phyloP scores from a whole-genome alignment of 2,797 vertebrate species.

The Sebastes elongatus region DNA sequence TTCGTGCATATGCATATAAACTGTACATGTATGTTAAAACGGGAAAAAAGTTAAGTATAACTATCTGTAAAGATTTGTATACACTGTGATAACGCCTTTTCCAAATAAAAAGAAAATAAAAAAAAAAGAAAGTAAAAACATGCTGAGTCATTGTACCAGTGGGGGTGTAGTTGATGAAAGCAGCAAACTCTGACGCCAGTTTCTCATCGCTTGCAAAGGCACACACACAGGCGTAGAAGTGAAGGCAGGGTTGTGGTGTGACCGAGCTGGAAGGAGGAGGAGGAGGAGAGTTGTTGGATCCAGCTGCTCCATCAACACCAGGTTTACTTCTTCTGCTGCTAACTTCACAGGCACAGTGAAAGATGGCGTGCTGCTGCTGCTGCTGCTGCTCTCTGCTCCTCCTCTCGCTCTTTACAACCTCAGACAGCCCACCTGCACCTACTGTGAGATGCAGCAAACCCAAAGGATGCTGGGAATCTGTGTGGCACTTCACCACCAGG shows the following conservation, averaged over 20 bases:
- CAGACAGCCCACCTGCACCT: constrained; percentile 51
- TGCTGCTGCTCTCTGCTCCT: constrained; percentile 28
- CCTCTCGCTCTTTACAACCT: constrained; percentile 54
- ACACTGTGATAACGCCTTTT: no score
- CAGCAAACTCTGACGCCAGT: constrained; percentile 88
- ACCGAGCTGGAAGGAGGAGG: neutral
- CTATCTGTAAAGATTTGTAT: no score
- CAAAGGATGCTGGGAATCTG: constrained; percentile 84
- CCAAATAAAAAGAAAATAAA: no score
- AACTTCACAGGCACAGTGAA: constrained; percentile 74
- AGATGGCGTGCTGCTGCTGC: constrained; percentile 23
- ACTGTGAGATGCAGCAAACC: constrained; percentile 90
- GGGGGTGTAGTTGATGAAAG: constrained; percentile 84
- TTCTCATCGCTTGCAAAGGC: constrained; percentile 91
- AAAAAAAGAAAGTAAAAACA: neutral
- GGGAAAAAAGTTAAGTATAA: no score
- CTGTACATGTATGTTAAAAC: no score
- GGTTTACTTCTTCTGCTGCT: constrained; percentile 32
- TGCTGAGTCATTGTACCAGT: constrained; percentile 69
- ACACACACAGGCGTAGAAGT: constrained; percentile 95
- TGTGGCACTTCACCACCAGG: constrained; percentile 91
- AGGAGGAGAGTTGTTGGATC: neutral
- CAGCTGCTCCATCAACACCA: neutral
- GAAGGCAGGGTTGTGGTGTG: constrained; percentile 80
- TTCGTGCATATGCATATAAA: no score